Evolutionary conservation across 2,888 invertebrate genomes (phyloP).

Genomic region (Asteroscopus sphinx): DNA sequence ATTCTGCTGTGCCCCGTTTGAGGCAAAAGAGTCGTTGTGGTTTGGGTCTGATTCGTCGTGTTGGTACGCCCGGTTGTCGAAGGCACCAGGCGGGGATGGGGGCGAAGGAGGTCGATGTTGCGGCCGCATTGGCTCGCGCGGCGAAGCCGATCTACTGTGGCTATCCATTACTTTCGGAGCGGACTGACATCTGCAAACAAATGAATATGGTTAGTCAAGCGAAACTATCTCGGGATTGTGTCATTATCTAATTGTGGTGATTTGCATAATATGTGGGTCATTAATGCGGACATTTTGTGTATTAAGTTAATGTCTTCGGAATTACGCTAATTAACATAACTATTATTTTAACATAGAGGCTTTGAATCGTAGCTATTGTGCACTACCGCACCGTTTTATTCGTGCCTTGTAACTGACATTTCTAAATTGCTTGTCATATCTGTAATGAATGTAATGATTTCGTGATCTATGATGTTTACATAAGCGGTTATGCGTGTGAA

Average conservation of each 20-base stretch:
- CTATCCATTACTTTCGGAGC: constrained; percentile 87
- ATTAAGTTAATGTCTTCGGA: constrained; percentile 22
- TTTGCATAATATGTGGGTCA: constrained; percentile 52
- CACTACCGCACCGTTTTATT: background rate
- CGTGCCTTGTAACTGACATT: constrained; percentile 6
- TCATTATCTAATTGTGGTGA: constrained; percentile 40
- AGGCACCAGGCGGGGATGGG: constrained; percentile 76
- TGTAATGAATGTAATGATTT: constrained; percentile 17
- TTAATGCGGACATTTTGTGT: constrained; percentile 33
- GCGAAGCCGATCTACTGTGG: constrained; percentile 87
- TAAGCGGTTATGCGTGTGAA: constrained; percentile 29
- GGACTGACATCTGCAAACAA: constrained; percentile 85
- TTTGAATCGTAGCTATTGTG: constrained; percentile 14
- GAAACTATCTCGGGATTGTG: constrained; percentile 6
- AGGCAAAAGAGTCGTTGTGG: constrained; percentile 87
- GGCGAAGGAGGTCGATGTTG: constrained; percentile 84
- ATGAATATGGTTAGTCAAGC: constrained; percentile 32
- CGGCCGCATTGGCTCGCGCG: constrained; percentile 86
- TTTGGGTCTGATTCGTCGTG: constrained; percentile 83
- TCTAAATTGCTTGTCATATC: constrained; percentile 26
- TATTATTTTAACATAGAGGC: constrained; percentile 25
- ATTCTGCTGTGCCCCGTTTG: constrained; percentile 77
- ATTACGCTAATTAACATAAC: constrained; percentile 29
- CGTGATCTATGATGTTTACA: constrained; percentile 32
- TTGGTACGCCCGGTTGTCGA: constrained; percentile 86